Evolutionary conservation across 2,888 invertebrate genomes (phyloP), one percentile per base, ranked within the genome.

Genomic region (Steinernema scapterisci): DNA sequence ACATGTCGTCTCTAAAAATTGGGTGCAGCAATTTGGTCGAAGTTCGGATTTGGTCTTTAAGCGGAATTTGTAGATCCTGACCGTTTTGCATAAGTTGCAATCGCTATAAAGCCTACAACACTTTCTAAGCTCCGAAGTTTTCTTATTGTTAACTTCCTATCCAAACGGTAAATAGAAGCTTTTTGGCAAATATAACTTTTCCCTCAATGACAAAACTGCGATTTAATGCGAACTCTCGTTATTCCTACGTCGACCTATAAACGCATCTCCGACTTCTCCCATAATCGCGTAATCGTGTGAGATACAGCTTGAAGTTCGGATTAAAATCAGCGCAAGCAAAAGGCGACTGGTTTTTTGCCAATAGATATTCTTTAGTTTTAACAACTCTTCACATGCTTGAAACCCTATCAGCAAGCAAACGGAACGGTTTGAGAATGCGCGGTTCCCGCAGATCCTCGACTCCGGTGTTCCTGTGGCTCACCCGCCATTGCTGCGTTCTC

Each of bases 321-420:
- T 48, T 48, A 48, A 2, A 16, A 48, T 7, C 19, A 16, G 48
- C 63, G 16, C 19, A 13, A 54, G 54, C 54, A 3, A 19, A 13
- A 48, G n/a, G 2, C 52, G 52, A 63, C 63, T 63, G 63, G 63
- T 63, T 63, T 63, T 63, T 63, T n/a, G n/a, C n/a, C 38, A 38
- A 38, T 6, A 38, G 38, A 31, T 27, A 6, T 31, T 63, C 63
- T 21, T 63, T 31, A 9, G 63, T 31, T 27, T 13, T 25, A 21
- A 63, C 16, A 21, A 54, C 54, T 25, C 7, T 25, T 3, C 25
- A 25, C 54, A 13, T 16, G 63, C 63, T 9, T 9, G 52, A 21
- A 21, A 19, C 52, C 2, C 63, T 63, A 63, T 63, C 63, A 63
- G 63, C 52, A 25, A 63, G 63, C 23, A 63, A 63, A 21, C 27